Evolutionary conservation across 2,888 invertebrate genomes (phyloP).

Genomic region (Hypomecis atomaria): DNA sequence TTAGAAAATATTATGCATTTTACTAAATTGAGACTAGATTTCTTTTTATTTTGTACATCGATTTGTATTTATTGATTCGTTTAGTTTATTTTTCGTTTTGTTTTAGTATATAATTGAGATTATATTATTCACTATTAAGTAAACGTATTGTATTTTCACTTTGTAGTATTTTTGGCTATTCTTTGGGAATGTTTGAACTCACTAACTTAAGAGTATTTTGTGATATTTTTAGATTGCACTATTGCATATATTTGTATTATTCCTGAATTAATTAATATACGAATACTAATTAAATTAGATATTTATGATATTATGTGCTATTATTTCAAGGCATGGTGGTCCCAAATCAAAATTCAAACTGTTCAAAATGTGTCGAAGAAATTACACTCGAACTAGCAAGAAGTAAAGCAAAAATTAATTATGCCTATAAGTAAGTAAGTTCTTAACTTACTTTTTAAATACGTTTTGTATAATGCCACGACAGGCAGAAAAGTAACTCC

Average conservation of each 20-base stretch:
- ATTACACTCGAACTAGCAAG: too few relatives aligned
- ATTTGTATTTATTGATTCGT: slow-evolving; percentile 40
- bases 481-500: too few relatives aligned
- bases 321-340: too few relatives aligned
- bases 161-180: slow-evolving; percentile 32
- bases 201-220: slow-evolving; percentile 19
- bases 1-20: slow-evolving; percentile 3
- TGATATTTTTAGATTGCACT: slow-evolving; percentile 1
- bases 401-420: too few relatives aligned
- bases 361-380: too few relatives aligned
- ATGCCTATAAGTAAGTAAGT: too few relatives aligned
- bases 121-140: background rate
- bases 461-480: too few relatives aligned
- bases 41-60: slow-evolving; percentile 4
- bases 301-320: too few relatives aligned
- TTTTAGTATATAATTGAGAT: slow-evolving; percentile 4
- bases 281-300: too few relatives aligned
- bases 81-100: slow-evolving; percentile 6
- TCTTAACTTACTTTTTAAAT: too few relatives aligned
- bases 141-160: background rate
- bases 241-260: too few relatives aligned
- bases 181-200: slow-evolving; percentile 53
- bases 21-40: slow-evolving; percentile 8
- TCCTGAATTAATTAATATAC: background rate
- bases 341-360: too few relatives aligned